Conservation (phyloP, 2,888 invertebrate genomes). For the Amphipoea lucens region DNA sequence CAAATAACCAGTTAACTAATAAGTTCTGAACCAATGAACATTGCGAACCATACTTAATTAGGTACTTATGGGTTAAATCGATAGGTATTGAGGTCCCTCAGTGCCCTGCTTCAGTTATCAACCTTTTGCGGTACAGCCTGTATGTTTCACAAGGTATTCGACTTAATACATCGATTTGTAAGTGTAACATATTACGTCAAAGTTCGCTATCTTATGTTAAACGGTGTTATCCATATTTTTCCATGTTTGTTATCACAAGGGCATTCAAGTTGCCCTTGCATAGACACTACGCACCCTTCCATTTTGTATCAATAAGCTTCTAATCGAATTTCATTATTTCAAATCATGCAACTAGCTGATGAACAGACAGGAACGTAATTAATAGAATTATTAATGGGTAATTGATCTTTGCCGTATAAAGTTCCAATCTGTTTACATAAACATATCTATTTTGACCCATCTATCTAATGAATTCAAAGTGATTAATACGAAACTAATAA, state of each 20-base stretch:
- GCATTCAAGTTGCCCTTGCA: constrained; percentile 35
- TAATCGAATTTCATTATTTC: constrained; percentile 3
- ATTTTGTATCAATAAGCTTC: constrained; percentile 15
- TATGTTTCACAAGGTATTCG: constrained; percentile 25
- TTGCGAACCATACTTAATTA: not conserved
- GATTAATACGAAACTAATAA: constrained; percentile 56
- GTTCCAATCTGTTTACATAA: constrained; percentile 49
- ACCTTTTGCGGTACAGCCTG: not conserved
- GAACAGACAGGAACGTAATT: not conserved
- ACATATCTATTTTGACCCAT: constrained; percentile 33
- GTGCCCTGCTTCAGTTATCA: constrained; percentile 11
- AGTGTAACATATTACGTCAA: constrained; percentile 14
- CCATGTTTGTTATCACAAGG: constrained; percentile 43
- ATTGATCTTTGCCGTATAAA: constrained; percentile 35
- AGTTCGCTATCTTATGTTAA: constrained; percentile 41
- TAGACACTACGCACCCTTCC: constrained; percentile 6
- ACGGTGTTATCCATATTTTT: constrained; percentile 41
- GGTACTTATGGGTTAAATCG: not conserved
- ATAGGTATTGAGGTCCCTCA: constrained; percentile 19
- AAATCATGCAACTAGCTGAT: constrained; percentile 8
- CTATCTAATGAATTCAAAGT: constrained; percentile 49
- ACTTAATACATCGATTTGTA: constrained; percentile 14
- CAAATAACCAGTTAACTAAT: not conserved
- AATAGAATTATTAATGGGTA: constrained; percentile 27
- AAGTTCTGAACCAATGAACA: not conserved